phyloP scores from a whole-genome alignment of 2,113 vertebrate genomes.

The Callithrix jacchus region DNA sequence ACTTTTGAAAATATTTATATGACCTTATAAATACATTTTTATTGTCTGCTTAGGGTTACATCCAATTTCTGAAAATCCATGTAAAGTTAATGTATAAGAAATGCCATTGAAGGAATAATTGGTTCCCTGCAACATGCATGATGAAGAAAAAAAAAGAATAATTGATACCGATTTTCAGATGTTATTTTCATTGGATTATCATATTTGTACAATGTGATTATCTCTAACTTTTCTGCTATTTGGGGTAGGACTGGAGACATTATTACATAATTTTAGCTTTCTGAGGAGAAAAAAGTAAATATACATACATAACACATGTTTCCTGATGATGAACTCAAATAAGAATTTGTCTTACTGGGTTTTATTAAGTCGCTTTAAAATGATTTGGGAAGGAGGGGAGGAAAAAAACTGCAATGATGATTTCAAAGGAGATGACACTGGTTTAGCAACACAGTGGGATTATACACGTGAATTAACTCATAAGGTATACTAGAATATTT shows the following conservation, averaged over 20 bases:
- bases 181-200: background rate
- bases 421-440: background rate
- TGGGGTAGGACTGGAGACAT: background rate
- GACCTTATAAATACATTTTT: background rate
- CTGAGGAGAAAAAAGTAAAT: background rate
- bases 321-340: background rate
- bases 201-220: background rate
- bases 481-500: background rate
- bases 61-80: background rate
- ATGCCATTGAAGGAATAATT: background rate
- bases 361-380: background rate
- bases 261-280: background rate
- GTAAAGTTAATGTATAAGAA: background rate
- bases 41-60: background rate
- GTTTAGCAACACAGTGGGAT: background rate
- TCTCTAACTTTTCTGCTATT: background rate
- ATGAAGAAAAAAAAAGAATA: background rate
- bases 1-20: background rate
- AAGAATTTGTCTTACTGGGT: background rate
- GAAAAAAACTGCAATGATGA: background rate
- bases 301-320: background rate
- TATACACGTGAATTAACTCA: background rate
- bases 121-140: background rate
- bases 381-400: background rate
- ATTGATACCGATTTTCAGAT: background rate